A percentile compares a stretch with the other conserved stretches of the same genome.
These are phyloP conservation scores for Hypercompe scribonia DNA, from an alignment of 2,888 invertebrate genomes.

Conservation along the genomic window DNA sequence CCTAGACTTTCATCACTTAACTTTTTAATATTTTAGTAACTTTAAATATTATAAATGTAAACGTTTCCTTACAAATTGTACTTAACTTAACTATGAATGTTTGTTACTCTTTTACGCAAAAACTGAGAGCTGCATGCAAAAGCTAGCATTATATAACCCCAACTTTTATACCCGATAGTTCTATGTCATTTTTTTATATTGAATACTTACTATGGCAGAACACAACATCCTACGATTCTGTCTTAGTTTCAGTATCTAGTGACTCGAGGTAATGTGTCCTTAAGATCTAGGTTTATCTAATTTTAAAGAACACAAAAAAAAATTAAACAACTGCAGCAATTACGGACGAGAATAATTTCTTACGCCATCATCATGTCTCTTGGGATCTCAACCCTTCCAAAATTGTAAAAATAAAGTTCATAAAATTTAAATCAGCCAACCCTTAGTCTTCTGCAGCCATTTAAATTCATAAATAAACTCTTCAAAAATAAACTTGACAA, in stretches of 20 bases:
- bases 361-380: constrained; percentile 53
- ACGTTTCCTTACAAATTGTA: too few relatives aligned
- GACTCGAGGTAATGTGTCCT: not conserved
- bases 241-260: not conserved
- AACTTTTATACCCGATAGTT: too few relatives aligned
- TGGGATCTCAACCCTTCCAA: constrained; percentile 67
- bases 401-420: constrained; percentile 78
- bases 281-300: not conserved
- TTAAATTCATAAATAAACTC: constrained; percentile 83
- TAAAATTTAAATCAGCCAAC: constrained; percentile 85
- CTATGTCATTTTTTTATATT: not conserved
- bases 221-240: not conserved
- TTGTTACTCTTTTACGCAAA: too few relatives aligned
- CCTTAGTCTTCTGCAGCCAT: constrained; percentile 78
- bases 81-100: too few relatives aligned
- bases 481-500: constrained; percentile 69
- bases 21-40: too few relatives aligned
- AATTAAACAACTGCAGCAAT: constrained; percentile 43
- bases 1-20: too few relatives aligned
- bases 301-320: constrained; percentile 7
- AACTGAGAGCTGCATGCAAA: too few relatives aligned
- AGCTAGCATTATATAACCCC: too few relatives aligned
- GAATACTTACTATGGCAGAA: too few relatives aligned
- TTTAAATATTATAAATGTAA: too few relatives aligned
- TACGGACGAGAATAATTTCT: constrained; percentile 54